Evolutionary conservation across 2,113 vertebrate species (phyloP).

Genomic region (Rostratula benghalensis): DNA sequence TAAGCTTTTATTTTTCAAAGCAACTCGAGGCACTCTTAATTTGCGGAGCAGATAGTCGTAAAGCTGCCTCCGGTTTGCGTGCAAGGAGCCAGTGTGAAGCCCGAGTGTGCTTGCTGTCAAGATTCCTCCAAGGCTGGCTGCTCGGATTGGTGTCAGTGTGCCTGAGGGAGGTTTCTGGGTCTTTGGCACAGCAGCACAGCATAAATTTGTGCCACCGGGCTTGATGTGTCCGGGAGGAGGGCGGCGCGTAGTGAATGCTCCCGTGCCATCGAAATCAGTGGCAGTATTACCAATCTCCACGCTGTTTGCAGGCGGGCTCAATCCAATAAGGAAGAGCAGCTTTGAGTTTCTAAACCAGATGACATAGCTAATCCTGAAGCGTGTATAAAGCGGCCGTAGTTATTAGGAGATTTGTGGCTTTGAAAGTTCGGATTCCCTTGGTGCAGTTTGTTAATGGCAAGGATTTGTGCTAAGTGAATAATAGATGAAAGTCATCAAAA

Average conservation of each 20-base stretch:
- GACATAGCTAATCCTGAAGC: slow-evolving; percentile 50
- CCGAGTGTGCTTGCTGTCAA: not conserved
- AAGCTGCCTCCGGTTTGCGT: slow-evolving; percentile 31
- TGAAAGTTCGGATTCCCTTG: slow-evolving; percentile 27
- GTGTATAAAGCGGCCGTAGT: slow-evolving; percentile 10
- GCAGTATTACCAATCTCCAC: not conserved
- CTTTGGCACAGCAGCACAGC: not conserved
- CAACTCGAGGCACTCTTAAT: slow-evolving; percentile 45
- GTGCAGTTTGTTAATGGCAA: slow-evolving; percentile 14
- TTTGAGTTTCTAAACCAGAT: slow-evolving; percentile 50
- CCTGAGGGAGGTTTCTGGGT: not conserved
- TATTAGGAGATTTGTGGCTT: slow-evolving; percentile 59
- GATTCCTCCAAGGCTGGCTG: not conserved
- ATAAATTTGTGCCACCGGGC: not conserved
- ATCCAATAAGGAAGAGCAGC: slow-evolving; percentile 44
- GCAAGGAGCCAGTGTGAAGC: slow-evolving; percentile 3
- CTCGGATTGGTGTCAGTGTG: not conserved
- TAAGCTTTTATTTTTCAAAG: slow-evolving; percentile 55
- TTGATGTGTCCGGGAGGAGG: not conserved
- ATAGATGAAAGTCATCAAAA: slow-evolving; percentile 38
- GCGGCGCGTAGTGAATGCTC: not conserved
- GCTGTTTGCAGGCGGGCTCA: not conserved
- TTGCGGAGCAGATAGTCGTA: slow-evolving; percentile 41
- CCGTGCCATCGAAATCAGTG: not conserved
- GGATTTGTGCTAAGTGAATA: slow-evolving; percentile 49